Evolutionary conservation across 2,797 vertebrate species (phyloP).

Genomic region (Allobates femoralis): DNA sequence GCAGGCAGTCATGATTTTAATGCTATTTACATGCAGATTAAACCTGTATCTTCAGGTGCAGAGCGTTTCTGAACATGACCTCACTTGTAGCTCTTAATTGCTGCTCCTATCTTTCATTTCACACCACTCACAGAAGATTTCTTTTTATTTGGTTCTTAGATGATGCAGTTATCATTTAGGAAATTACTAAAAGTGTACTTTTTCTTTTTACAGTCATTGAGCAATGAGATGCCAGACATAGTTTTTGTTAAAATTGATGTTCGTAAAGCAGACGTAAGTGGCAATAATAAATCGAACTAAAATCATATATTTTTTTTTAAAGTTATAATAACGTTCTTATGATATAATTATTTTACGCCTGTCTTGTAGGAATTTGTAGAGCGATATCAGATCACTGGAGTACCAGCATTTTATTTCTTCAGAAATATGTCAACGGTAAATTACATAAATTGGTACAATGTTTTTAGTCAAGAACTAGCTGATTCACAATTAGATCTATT

Average conservation of each 20-base stretch:
- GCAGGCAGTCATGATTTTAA: no score
- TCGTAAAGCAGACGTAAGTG: constrained; percentile 40
- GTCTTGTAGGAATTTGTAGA: constrained; percentile 32
- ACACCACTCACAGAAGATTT: no score
- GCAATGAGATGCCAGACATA: constrained; percentile 27
- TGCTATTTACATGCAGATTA: no score
- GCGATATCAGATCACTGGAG: not conserved
- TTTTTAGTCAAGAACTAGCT: not conserved
- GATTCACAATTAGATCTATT: no score
- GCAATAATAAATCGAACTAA: not conserved
- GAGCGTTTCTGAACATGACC: no score
- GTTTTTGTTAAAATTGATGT: constrained; percentile 25
- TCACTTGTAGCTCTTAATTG: no score
- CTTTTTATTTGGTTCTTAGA: no score
- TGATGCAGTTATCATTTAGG: not conserved
- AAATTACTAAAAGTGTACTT: not conserved
- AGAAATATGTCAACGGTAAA: not conserved
- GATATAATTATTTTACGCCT: not conserved
- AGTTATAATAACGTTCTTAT: not conserved
- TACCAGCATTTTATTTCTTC: constrained; percentile 43
- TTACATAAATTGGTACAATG: not conserved
- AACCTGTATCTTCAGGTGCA: no score
- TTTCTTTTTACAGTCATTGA: constrained; percentile 23
- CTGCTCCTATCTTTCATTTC: not conserved
- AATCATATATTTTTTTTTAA: not conserved